These are phyloP conservation scores for Tricholauxania praeusta DNA, from an alignment of 2,888 invertebrate genomes.

Conservation along the genomic window DNA sequence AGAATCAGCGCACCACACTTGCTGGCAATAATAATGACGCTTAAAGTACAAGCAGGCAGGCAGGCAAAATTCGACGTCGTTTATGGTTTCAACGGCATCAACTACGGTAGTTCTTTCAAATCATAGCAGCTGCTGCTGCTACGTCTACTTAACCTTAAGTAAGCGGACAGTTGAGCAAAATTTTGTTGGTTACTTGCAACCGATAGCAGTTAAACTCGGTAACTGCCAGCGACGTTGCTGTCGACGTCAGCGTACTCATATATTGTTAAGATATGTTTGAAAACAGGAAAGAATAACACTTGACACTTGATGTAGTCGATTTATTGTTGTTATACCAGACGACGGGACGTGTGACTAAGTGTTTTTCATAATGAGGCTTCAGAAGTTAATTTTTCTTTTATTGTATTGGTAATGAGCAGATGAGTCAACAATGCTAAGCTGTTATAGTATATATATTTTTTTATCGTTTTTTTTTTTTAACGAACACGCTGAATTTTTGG, in stretches of 20 bases:
- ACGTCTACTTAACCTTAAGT: conserved; percentile 9
- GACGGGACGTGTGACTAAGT: too few relatives aligned
- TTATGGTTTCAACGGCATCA: background rate
- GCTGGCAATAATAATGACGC: conserved; percentile 32
- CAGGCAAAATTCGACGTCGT: background rate
- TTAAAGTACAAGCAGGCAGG: background rate
- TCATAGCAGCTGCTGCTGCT: background rate
- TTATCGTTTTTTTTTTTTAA: too few relatives aligned
- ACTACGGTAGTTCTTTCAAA: background rate
- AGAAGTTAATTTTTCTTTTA: too few relatives aligned
- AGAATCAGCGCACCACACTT: conserved; percentile 29
- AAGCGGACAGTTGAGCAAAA: background rate
- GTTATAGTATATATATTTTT: too few relatives aligned
- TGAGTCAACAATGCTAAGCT: too few relatives aligned
- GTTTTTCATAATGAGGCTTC: too few relatives aligned
- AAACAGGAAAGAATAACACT: conserved; percentile 29
- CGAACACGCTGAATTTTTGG: too few relatives aligned
- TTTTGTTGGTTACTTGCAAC: background rate
- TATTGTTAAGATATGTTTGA: conserved; percentile 28
- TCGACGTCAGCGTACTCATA: background rate
- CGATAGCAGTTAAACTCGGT: conserved; percentile 1
- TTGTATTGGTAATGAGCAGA: too few relatives aligned
- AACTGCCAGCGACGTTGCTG: background rate
- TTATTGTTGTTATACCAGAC: too few relatives aligned
- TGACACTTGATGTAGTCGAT: background rate